These are phyloP conservation scores for Oryzias javanicus DNA, from an alignment of 2,113 vertebrate genomes.

Conservation along the genomic window DNA sequence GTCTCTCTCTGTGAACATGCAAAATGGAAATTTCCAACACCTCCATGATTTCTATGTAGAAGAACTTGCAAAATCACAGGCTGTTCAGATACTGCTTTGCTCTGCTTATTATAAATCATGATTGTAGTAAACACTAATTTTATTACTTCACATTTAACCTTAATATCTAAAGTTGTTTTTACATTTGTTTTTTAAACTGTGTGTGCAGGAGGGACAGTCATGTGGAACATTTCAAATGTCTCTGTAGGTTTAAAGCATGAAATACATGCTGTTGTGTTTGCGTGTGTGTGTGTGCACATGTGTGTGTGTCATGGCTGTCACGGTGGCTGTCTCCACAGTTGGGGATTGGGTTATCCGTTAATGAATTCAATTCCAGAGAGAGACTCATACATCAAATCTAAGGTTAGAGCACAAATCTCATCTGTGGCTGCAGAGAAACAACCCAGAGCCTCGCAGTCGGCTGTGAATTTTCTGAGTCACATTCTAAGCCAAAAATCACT, in stretches of 20 bases:
- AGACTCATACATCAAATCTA: conserved; percentile 36
- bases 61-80: too few relatives aligned
- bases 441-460: conserved; percentile 24
- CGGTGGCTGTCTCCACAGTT: conserved; percentile 50
- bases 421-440: conserved; percentile 40
- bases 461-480: conserved; percentile 21
- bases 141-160: too few relatives aligned
- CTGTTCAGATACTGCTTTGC: too few relatives aligned
- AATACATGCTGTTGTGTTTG: not conserved
- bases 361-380: conserved; percentile 63
- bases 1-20: too few relatives aligned
- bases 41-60: too few relatives aligned
- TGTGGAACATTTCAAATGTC: not conserved
- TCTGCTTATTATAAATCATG: too few relatives aligned
- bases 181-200: not conserved
- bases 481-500: conserved; percentile 9
- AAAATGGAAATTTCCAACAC: too few relatives aligned
- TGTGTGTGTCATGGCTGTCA: conserved; percentile 14
- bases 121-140: too few relatives aligned
- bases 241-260: not conserved
- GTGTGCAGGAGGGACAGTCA: not conserved
- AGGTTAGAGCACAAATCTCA: conserved; percentile 31
- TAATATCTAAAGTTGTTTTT: not conserved
- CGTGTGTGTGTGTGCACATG: not conserved
- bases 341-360: conserved; percentile 56